Conservation (phyloP, 2,797 vertebrate species). For the Spea hammondii region DNA sequence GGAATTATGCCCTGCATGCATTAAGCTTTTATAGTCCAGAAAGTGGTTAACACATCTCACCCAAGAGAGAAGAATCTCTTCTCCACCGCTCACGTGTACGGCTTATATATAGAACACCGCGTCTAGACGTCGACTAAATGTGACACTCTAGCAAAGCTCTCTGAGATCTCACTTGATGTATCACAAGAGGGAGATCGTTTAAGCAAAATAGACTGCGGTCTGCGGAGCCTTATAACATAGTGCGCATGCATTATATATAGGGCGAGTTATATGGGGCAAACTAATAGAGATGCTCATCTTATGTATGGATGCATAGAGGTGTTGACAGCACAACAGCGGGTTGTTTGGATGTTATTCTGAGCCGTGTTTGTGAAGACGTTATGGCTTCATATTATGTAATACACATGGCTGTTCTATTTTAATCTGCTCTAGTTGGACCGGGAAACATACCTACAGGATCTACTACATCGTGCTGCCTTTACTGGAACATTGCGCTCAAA, state of each 20-base stretch:
- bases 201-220: not conserved
- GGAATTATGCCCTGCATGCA: not conserved
- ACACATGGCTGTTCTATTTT: too few relatives aligned
- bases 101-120: constrained; percentile 17
- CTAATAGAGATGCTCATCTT: too few relatives aligned
- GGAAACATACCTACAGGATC: too few relatives aligned
- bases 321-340: too few relatives aligned
- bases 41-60: not conserved
- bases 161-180: constrained; percentile 10
- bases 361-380: too few relatives aligned
- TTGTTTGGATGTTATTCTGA: too few relatives aligned
- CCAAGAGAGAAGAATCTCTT: constrained; percentile 8
- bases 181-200: constrained; percentile 2
- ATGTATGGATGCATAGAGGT: too few relatives aligned
- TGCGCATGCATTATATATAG: not conserved
- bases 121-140: constrained; percentile 28
- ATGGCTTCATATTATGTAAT: too few relatives aligned
- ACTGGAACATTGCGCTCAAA: too few relatives aligned
- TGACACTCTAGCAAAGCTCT: constrained; percentile 17
- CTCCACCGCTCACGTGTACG: not conserved
- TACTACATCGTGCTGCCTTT: too few relatives aligned
- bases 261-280: too few relatives aligned
- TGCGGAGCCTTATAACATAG: not conserved
- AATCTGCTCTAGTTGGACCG: too few relatives aligned
- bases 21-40: not conserved